These are phyloP conservation scores for Andrena trimmerana DNA, from an alignment of 2,888 invertebrate species.

Conservation along the genomic window DNA sequence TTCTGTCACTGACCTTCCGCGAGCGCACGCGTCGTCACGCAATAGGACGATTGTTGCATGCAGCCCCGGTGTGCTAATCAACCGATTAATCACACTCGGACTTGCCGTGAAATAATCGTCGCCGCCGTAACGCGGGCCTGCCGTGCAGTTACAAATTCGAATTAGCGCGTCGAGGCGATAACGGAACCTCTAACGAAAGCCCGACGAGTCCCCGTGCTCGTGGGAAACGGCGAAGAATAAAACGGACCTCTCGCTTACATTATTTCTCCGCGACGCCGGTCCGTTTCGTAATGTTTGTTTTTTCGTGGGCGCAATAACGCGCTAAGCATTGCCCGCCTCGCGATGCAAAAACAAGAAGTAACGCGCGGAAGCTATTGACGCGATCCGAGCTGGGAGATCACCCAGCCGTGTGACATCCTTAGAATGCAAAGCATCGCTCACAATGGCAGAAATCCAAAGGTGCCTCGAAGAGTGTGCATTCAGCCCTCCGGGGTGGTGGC, in stretches of 20 bases:
- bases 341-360: conserved; percentile 27
- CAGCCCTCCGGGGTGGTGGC: neutral
- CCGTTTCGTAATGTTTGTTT: too few species aligned
- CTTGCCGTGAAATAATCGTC: neutral
- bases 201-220: too few species aligned
- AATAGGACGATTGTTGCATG: conserved; percentile 36
- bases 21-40: conserved; percentile 36
- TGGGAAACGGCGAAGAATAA: too few species aligned
- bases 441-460: conserved; percentile 32
- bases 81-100: neutral
- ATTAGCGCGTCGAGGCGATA: neutral
- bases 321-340: neutral
- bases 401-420: conserved; percentile 27
- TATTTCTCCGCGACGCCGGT: too few species aligned
- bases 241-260: too few species aligned
- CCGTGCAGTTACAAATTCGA: too few species aligned
- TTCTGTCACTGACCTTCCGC: conserved; percentile 71
- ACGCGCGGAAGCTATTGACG: conserved; percentile 30
- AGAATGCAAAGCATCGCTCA: conserved; percentile 31
- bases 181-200: too few species aligned
- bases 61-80: neutral
- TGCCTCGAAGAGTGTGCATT: conserved; percentile 10
- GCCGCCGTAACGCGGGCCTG: neutral
- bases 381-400: conserved; percentile 27
- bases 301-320: neutral